phyloP scores from a whole-genome alignment of 2,797 vertebrate species.

The Neoniphon sammara region DNA sequence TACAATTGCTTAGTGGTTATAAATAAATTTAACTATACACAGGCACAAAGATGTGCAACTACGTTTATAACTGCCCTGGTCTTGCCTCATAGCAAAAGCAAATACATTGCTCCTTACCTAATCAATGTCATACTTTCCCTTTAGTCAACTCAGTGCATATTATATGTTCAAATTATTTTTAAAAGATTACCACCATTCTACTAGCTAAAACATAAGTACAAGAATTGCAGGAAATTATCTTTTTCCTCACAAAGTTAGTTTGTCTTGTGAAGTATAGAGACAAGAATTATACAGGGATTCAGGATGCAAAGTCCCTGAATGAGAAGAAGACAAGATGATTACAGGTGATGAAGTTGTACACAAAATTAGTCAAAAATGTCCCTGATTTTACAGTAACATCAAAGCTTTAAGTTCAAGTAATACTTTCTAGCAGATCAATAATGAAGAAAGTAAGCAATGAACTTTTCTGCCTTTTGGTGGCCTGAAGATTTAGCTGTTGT shows the following conservation, averaged over 20 bases:
- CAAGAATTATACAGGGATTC: slow-evolving; percentile 84
- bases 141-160: slow-evolving; percentile 96
- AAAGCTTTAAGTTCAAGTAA: slow-evolving; percentile 90
- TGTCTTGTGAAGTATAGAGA: slow-evolving; percentile 79
- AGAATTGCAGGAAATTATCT: slow-evolving; percentile 72
- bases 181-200: slow-evolving; percentile 80
- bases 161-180: slow-evolving; percentile 82
- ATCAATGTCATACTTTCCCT: slow-evolving; percentile 88
- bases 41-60: slow-evolving; percentile 73
- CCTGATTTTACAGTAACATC: slow-evolving; percentile 94
- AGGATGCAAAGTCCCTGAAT: slow-evolving; percentile 87
- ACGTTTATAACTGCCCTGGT: slow-evolving; percentile 73
- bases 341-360: slow-evolving; percentile 86
- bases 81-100: slow-evolving; percentile 68
- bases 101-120: slow-evolving; percentile 68
- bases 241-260: slow-evolving; percentile 84
- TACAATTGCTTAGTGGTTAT: slow-evolving; percentile 85
- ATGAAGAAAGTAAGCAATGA: slow-evolving; percentile 84
- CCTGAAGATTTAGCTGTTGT: slow-evolving; percentile 70
- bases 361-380: slow-evolving; percentile 91
- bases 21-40: slow-evolving; percentile 82
- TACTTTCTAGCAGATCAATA: slow-evolving; percentile 91
- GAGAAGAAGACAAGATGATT: slow-evolving; percentile 82
- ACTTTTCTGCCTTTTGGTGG: slow-evolving; percentile 75
- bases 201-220: slow-evolving; percentile 82